Conservation (phyloP, 2,113 vertebrate species). For the Phodopus roborovskii region DNA sequence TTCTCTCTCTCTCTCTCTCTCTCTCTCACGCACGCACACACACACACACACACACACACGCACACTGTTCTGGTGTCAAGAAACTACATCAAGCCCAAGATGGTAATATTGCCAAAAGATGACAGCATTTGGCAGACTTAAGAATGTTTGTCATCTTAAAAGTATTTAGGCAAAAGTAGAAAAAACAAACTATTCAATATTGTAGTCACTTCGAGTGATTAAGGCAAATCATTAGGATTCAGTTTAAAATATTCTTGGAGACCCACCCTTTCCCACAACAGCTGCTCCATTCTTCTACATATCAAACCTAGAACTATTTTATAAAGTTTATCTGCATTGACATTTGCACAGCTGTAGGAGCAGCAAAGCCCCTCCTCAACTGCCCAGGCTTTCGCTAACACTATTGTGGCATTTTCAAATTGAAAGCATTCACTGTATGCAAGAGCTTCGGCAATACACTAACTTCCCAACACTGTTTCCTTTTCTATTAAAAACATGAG, state of each 20-base stretch:
- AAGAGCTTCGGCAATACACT: conserved; percentile 32
- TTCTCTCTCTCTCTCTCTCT: too few species aligned
- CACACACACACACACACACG: not conserved
- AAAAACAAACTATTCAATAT: conserved; percentile 90
- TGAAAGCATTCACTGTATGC: conserved; percentile 82
- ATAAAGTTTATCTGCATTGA: not conserved
- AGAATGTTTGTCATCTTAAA: conserved; percentile 96
- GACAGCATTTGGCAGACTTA: conserved; percentile 93
- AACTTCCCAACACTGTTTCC: conserved; percentile 51
- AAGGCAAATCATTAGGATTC: conserved; percentile 83
- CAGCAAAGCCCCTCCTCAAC: not conserved
- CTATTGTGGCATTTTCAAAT: conserved; percentile 77
- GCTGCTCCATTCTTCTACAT: conserved; percentile 46
- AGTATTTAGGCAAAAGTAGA: conserved; percentile 95
- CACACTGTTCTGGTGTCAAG: conserved; percentile 87
- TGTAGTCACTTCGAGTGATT: conserved; percentile 86
- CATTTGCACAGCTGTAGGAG: not conserved
- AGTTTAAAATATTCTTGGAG: conserved; percentile 79
- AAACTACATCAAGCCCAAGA: conserved; percentile 88
- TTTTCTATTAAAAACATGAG: conserved; percentile 60
- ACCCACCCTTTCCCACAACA: conserved; percentile 71
- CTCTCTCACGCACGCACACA: conserved; percentile 41
- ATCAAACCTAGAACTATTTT: conserved; percentile 46
- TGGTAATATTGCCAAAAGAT: conserved; percentile 89
- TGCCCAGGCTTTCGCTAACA: not conserved